Percentiles rank a stretch among this genome's conserved stretches.
These are phyloP conservation scores for Drosophila pseudoananassae DNA, from an alignment of 1,140 invertebrate genomes.

Conservation along the genomic window DNA sequence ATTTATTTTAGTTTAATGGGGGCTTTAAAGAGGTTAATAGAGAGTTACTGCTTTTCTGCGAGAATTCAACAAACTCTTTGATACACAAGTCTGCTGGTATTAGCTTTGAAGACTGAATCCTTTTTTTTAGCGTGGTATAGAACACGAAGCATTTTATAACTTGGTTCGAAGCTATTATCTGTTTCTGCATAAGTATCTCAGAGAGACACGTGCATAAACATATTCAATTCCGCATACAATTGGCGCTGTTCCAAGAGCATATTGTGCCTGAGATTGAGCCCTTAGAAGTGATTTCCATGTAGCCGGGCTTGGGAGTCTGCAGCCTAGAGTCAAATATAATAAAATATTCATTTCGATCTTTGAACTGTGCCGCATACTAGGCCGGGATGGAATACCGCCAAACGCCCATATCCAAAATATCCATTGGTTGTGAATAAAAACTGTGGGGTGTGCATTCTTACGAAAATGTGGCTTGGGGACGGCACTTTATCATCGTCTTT, in stretches of 20 bases:
- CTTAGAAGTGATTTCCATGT: conserved; percentile 55
- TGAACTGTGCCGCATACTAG: too few species aligned
- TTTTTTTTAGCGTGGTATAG: too few species aligned
- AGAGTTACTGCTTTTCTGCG: too few species aligned
- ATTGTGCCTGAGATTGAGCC: conserved; percentile 64
- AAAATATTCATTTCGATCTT: conserved; percentile 82
- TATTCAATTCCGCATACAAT: conserved; percentile 52
- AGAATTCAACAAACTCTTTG: too few species aligned
- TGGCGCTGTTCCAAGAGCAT: conserved; percentile 70
- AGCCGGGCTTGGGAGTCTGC: conserved; percentile 41
- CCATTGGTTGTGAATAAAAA: conserved; percentile 35
- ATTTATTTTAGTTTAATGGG: too few species aligned
- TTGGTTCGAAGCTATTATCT: background rate
- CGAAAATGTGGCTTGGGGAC: conserved; percentile 61
- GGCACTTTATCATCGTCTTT: conserved; percentile 58
- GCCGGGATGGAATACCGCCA: conserved; percentile 5
- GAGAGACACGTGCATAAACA: background rate
- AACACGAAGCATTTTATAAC: too few species aligned
- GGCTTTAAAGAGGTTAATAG: too few species aligned
- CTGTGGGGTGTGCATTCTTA: conserved; percentile 7
- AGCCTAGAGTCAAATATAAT: conserved; percentile 71
- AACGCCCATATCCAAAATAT: conserved; percentile 30
- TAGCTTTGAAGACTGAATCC: too few species aligned
- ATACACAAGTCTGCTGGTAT: too few species aligned
- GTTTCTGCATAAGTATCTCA: background rate